A percentile compares a stretch with the other conserved stretches of the same genome.
Conservation (phyloP, 2,113 vertebrate genomes). For the Pteruthius melanotis region DNA sequence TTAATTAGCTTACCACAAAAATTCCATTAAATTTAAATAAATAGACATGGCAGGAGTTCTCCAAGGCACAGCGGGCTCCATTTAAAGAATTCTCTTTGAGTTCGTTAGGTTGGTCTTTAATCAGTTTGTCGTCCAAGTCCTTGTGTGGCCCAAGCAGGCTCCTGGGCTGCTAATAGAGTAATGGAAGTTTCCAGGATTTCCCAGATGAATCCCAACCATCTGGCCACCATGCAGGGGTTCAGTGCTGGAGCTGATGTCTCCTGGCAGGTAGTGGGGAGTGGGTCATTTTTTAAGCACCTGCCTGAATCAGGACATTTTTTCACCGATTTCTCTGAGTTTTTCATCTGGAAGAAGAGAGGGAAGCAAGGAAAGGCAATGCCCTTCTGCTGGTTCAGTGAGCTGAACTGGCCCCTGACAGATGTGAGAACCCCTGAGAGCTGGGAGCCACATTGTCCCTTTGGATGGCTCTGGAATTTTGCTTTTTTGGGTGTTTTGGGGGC, state of each 20-base stretch:
- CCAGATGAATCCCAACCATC: background rate
- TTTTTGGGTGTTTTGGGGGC: background rate
- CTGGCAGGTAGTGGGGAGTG: background rate
- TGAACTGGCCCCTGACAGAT: background rate
- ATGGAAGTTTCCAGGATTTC: background rate
- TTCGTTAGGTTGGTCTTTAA: constrained; percentile 46
- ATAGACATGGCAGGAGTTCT: constrained; percentile 64
- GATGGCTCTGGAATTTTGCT: background rate
- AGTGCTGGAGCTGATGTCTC: background rate
- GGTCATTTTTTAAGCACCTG: background rate
- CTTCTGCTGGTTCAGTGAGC: background rate
- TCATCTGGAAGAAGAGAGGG: background rate
- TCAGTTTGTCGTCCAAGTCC: constrained; percentile 4
- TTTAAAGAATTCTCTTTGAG: constrained; percentile 61
- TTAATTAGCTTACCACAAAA: constrained; percentile 65
- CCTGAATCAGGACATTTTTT: background rate
- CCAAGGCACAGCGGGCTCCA: constrained; percentile 23
- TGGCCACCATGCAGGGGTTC: background rate
- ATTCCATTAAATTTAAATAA: constrained; percentile 64
- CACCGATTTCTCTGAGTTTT: background rate
- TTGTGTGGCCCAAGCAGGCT: constrained; percentile 34
- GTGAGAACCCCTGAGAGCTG: rapidly evolving
- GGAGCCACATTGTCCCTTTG: background rate
- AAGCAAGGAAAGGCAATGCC: background rate
- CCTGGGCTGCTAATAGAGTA: background rate